These are phyloP conservation scores for Marasmarcha lunaedactyla DNA, from an alignment of 2,888 invertebrate genomes.

Conservation along the genomic window DNA sequence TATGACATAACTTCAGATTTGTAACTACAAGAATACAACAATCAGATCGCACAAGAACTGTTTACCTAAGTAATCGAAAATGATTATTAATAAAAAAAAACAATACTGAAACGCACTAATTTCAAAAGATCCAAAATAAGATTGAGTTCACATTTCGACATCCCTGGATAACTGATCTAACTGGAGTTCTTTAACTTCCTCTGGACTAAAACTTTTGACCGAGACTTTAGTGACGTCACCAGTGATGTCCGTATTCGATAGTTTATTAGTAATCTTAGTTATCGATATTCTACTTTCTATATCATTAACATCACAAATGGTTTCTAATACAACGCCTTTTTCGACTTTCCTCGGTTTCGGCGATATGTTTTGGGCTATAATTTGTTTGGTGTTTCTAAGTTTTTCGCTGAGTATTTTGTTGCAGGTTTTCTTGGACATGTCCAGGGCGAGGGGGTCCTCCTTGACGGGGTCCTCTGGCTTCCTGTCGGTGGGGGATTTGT, in stretches of 20 bases:
- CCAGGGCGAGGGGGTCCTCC: conserved; percentile 49
- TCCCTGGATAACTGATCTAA: conserved; percentile 45
- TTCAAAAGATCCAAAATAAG: not conserved
- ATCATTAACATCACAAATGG: conserved; percentile 50
- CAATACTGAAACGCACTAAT: too few species aligned
- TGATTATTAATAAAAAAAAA: too few species aligned
- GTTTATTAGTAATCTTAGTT: conserved; percentile 60
- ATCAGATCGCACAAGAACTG: too few species aligned
- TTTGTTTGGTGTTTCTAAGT: conserved; percentile 36
- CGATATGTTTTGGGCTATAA: conserved; percentile 22
- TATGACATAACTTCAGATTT: too few species aligned
- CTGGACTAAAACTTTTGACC: conserved; percentile 47
- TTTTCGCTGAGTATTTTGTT: conserved; percentile 54
- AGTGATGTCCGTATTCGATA: conserved; percentile 47
- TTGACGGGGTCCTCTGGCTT: conserved; percentile 29
- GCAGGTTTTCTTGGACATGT: conserved; percentile 55
- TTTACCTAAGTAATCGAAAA: too few species aligned
- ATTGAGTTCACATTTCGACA: conserved; percentile 53
- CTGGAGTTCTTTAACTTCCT: conserved; percentile 51
- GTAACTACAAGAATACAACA: too few species aligned
- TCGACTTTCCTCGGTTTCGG: conserved; percentile 50
- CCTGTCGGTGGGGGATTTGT: conserved; percentile 40
- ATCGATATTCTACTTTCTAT: conserved; percentile 65
- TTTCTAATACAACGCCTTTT: conserved; percentile 45
- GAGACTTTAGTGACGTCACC: conserved; percentile 19